These are phyloP conservation scores for Hesperophylax magnus DNA, from an alignment of 1,140 invertebrate species.

Conservation along the genomic window DNA sequence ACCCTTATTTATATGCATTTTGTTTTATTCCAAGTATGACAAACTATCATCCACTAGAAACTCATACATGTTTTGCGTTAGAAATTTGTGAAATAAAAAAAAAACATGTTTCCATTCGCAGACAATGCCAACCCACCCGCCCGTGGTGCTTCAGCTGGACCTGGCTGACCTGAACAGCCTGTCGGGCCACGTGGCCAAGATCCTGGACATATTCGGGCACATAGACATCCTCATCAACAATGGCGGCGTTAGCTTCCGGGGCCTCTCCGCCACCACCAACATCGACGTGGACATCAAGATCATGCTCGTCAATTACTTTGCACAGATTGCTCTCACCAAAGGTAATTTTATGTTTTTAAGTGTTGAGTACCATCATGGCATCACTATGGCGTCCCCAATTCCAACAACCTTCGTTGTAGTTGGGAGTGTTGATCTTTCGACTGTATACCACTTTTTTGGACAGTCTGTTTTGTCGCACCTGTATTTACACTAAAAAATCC, in stretches of 20 bases:
- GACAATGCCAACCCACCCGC: slow-evolving; percentile 77
- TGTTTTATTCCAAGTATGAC: too few species aligned
- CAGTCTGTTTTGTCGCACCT: too few species aligned
- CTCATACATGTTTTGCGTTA: too few species aligned
- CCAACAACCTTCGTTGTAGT: too few species aligned
- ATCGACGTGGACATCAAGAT: slow-evolving; percentile 90
- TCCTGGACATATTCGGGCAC: slow-evolving; percentile 77
- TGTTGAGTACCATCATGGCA: too few species aligned
- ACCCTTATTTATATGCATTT: too few species aligned
- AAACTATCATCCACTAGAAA: too few species aligned
- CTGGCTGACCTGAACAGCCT: slow-evolving; percentile 80
- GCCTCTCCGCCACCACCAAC: slow-evolving; percentile 81
- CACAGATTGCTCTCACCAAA: slow-evolving; percentile 91
- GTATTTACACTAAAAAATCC: too few species aligned
- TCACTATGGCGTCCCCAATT: too few species aligned
- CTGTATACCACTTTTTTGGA: too few species aligned
- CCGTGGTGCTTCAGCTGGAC: slow-evolving; percentile 84
- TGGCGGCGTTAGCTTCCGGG: slow-evolving; percentile 90
- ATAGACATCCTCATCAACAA: slow-evolving; percentile 96
- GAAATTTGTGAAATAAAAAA: too few species aligned
- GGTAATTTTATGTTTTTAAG: slow-evolving; percentile 71
- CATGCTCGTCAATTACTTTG: slow-evolving; percentile 97
- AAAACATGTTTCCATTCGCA: slow-evolving; percentile 67
- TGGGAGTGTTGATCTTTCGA: too few species aligned
- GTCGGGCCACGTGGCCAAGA: slow-evolving; percentile 75